Percentiles rank a stretch among this genome's conserved stretches.
phyloP scores from a whole-genome alignment of 2,888 invertebrate species.

The Rhimphoctona megacephalus region DNA sequence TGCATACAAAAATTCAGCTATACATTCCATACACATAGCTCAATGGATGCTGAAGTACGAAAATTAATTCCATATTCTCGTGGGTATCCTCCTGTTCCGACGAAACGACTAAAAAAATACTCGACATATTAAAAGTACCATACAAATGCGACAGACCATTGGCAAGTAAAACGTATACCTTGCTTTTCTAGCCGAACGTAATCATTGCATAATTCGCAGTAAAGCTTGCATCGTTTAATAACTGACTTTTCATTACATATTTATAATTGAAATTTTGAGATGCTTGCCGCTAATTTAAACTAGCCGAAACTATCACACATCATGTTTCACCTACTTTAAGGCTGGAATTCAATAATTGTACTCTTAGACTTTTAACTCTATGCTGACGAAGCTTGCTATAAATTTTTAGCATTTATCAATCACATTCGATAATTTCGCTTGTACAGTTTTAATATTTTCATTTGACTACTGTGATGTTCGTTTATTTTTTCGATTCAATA shows the following conservation, averaged over 20 bases:
- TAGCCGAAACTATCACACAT: not conserved
- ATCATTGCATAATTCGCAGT: not conserved
- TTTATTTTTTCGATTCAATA: no score
- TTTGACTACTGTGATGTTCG: no score
- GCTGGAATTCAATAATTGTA: no score
- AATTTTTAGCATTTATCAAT: no score
- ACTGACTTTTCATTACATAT: not conserved
- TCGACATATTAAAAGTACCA: not conserved
- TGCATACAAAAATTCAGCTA: not conserved
- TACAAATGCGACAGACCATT: not conserved
- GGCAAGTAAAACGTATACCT: not conserved
- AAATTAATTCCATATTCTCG: constrained; percentile 38
- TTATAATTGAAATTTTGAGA: not conserved
- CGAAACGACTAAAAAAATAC: not conserved
- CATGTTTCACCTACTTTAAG: not conserved
- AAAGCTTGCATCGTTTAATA: not conserved
- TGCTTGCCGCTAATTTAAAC: not conserved
- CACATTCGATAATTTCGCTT: no score
- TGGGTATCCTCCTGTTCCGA: not conserved
- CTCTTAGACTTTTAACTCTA: no score
- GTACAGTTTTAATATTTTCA: no score
- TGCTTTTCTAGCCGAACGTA: not conserved
- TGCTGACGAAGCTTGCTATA: no score
- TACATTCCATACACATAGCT: not conserved
- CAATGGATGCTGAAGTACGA: not conserved